These are phyloP conservation scores for Tadarida brasiliensis DNA, from an alignment of 2,797 vertebrate species.

Conservation along the genomic window DNA sequence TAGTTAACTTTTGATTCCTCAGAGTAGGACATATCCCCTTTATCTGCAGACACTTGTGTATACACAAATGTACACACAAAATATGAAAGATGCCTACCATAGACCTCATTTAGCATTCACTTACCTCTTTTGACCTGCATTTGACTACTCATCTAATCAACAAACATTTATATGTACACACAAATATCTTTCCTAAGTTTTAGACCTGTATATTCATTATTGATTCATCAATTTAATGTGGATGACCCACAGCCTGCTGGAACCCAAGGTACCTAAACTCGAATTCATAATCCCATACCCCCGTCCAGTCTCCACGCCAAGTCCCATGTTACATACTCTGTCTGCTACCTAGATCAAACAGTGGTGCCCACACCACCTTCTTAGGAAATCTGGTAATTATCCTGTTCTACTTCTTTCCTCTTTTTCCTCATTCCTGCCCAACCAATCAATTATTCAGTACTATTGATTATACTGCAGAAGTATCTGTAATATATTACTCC, in stretches of 20 bases:
- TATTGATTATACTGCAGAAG: background rate
- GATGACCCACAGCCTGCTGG: background rate
- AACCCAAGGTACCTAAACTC: background rate
- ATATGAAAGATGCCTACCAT: conserved; percentile 19
- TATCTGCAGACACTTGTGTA: background rate
- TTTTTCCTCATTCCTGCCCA: conserved; percentile 1
- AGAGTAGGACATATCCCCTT: background rate
- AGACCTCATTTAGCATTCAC: conserved; percentile 22
- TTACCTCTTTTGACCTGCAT: background rate
- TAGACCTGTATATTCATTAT: background rate
- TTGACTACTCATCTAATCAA: conserved; percentile 8
- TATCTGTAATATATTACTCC: background rate
- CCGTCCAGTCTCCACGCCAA: background rate
- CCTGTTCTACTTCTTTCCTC: background rate
- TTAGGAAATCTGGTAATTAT: background rate
- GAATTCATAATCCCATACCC: background rate
- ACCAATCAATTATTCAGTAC: background rate
- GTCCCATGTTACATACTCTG: background rate
- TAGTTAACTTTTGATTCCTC: background rate
- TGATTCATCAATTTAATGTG: background rate
- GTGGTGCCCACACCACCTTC: background rate
- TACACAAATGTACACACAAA: conserved; percentile 3
- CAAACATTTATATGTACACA: conserved; percentile 6
- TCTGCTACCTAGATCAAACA: background rate
- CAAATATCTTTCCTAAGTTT: background rate